These are phyloP conservation scores for Gasterosteus nipponicus DNA, from an alignment of 2,113 vertebrate species.

Conservation along the genomic window DNA sequence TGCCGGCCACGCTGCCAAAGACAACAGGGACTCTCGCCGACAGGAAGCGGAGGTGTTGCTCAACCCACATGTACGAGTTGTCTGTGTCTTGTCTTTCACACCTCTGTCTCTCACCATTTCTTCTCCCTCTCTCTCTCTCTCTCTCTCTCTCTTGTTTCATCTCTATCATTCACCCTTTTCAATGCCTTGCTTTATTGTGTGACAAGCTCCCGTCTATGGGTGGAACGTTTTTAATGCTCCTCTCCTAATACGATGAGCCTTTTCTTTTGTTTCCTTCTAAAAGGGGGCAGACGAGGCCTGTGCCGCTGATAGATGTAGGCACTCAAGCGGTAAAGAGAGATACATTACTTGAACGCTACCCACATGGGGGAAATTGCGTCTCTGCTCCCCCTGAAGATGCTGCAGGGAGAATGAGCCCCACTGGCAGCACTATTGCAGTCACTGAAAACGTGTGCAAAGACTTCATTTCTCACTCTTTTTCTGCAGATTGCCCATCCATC, in stretches of 20 bases:
- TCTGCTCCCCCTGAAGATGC: constrained; percentile 29
- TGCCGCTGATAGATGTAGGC: constrained; percentile 44
- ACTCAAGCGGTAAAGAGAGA: constrained; percentile 50
- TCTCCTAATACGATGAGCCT: constrained; percentile 25
- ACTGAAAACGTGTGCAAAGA: constrained; percentile 23
- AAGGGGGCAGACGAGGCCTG: constrained; percentile 20
- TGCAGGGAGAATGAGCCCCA: constrained; percentile 30
- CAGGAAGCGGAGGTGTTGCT: constrained; percentile 74
- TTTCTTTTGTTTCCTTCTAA: constrained; percentile 40
- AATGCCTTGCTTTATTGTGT: neutral
- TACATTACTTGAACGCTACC: constrained; percentile 44
- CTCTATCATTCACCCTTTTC: constrained; percentile 21
- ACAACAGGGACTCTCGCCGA: constrained; percentile 63
- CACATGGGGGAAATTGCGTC: constrained; percentile 57
- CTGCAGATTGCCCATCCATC: constrained; percentile 57
- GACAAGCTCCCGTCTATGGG: constrained; percentile 14
- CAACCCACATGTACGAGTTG: constrained; percentile 68
- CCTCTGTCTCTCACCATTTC: constrained; percentile 10
- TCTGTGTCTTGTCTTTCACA: constrained; percentile 37
- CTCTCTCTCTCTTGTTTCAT: constrained; percentile 32
- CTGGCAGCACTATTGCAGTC: constrained; percentile 19
- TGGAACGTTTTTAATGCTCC: constrained; percentile 15
- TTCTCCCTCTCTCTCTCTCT: neutral
- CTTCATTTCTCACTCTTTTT: constrained; percentile 34
- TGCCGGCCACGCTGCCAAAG: constrained; percentile 66